phyloP scores from a whole-genome alignment of 2,888 invertebrate species.

The Chalcosyrphus nemorum region DNA sequence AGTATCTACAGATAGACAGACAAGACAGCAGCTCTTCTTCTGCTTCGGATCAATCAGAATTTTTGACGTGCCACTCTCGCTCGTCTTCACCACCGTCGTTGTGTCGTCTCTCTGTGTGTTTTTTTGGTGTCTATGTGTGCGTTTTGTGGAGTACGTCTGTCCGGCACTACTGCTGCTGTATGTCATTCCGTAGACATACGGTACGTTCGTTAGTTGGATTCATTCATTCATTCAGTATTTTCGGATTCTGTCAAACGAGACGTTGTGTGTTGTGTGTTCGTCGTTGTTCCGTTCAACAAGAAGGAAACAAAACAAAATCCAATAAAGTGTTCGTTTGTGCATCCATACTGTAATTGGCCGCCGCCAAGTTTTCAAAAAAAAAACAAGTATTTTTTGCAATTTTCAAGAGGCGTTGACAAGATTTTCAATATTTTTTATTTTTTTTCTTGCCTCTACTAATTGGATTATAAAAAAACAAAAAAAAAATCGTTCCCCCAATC shows the following conservation, averaged over 20 bases:
- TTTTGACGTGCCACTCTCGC: constrained; percentile 69
- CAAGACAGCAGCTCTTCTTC: constrained; percentile 64
- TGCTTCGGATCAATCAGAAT: constrained; percentile 74
- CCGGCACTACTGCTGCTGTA: constrained; percentile 56
- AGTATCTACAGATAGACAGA: constrained; percentile 66
- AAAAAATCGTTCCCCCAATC: constrained; percentile 47
- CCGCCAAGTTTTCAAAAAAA: constrained; percentile 62
- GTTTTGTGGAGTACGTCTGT: constrained; percentile 55
- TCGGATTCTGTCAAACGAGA: constrained; percentile 72
- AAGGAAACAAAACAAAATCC: constrained; percentile 31
- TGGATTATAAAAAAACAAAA: constrained; percentile 66
- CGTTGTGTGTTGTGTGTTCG: constrained; percentile 64
- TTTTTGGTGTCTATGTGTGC: constrained; percentile 48
- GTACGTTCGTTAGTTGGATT: constrained; percentile 71
- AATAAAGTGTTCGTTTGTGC: constrained; percentile 52
- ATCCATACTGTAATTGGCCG: constrained; percentile 64
- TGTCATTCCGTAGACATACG: constrained; percentile 70
- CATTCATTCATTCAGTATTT: constrained; percentile 73
- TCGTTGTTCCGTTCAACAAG: constrained; percentile 38
- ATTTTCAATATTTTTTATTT: constrained; percentile 39
- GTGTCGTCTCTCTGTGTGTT: constrained; percentile 23
- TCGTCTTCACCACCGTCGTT: constrained; percentile 70
- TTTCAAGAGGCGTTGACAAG: constrained; percentile 49
- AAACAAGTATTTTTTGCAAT: constrained; percentile 16
- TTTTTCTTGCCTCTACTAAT: constrained; percentile 28